Percentiles rank a stretch among this genome's conserved stretches.
phyloP scores from a whole-genome alignment of 2,113 vertebrate species.

The Ovibos moschatus region DNA sequence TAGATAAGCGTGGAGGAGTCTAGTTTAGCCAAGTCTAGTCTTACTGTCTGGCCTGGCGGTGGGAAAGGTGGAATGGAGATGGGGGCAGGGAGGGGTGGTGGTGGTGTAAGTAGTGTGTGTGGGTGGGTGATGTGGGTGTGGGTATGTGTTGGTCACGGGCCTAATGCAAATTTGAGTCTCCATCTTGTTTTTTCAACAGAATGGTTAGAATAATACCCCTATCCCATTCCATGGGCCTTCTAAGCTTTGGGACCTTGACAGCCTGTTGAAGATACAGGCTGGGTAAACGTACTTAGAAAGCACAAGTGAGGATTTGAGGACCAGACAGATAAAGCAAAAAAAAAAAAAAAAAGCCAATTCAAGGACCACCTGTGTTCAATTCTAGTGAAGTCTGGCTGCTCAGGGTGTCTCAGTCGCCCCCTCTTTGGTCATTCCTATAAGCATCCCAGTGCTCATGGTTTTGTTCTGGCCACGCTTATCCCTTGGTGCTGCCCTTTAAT shows the following conservation, averaged over 20 bases:
- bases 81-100: too few relatives aligned
- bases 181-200: not conserved
- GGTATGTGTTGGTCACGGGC: not conserved
- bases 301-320: not conserved
- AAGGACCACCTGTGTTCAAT: not conserved
- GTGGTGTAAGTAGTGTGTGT: not conserved
- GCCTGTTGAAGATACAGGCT: not conserved
- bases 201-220: not conserved
- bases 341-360: not conserved
- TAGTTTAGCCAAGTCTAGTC: not conserved
- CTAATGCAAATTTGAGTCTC: too few relatives aligned
- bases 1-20: not conserved
- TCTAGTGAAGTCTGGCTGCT: not conserved
- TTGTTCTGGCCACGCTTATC: not conserved
- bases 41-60: not conserved
- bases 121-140: not conserved
- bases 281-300: not conserved
- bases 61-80: too few relatives aligned
- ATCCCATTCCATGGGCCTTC: not conserved
- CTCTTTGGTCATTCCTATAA: not conserved
- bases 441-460: fast-evolving
- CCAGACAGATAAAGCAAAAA: not conserved
- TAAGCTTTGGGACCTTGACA: not conserved
- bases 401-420: not conserved
- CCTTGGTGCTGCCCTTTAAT: not conserved